Evolutionary conservation across 2,797 vertebrate genomes (phyloP), one percentile per base, ranked within the genome.

Genomic region (Anas capensis): DNA sequence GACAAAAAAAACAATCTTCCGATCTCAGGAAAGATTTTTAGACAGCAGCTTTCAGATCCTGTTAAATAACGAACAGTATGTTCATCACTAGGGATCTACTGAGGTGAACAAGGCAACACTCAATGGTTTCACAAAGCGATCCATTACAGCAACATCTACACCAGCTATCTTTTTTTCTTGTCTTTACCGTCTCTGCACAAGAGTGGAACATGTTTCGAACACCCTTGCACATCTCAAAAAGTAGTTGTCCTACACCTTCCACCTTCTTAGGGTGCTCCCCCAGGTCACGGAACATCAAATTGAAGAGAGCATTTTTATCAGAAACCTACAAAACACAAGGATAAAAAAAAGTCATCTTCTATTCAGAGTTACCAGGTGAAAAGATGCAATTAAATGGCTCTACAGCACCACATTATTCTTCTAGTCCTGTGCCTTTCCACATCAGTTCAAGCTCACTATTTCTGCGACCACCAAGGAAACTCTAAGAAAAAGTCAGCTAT

Each of bases 141-240:
- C 44, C 0, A 1, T 56, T 42, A 70, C 31, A 87, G 58, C 8
- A 48, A 42, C 33, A 90, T 11, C n/a, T 51, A 44, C 69, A 78
- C 4, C 17, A 75, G 23, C 34, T 38, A 36, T 10, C 26, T 51
- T 70, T 26, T 68, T 29, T 46, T 56, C 31, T 64, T 61, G n/a
- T 88, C 68, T 77, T 99, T 97, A 99, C 99, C 84, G 89, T 98
- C 75, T 96, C 96, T 23, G 99, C 92, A 51, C 98, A 99, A 27
- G 99, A 99, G 95, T 99, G 99, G 92, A 99, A 99, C 99, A 99
- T 99, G 94, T 98, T 98, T 86, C 98, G 97, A 88, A 99, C 99
- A 56, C 99, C 99, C 98, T 98, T 99, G 97, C 99, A 99, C 99
- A 99, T 99, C 96, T 99, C 99, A 91, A 99, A 99, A 77, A 99